A percentile compares a stretch with the other conserved stretches of the same genome.
These are phyloP conservation scores for Balaeniceps rex DNA, from an alignment of 2,113 vertebrate genomes.

Conservation along the genomic window DNA sequence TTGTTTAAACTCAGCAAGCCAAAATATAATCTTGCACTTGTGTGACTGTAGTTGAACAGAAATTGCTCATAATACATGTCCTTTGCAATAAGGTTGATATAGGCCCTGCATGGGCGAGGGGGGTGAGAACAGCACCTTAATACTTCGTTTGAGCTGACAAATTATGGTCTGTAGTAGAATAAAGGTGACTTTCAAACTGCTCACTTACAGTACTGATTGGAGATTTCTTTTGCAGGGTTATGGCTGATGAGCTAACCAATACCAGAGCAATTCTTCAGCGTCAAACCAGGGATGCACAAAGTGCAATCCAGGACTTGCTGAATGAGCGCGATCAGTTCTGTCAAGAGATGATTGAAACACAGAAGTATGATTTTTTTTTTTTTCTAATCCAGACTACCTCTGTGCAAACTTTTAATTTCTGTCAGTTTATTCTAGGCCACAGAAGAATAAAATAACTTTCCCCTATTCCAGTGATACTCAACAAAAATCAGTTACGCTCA, in stretches of 20 bases:
- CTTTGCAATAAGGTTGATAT: neutral
- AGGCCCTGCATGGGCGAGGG: neutral
- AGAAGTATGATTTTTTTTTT: conserved; percentile 76
- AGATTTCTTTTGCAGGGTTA: conserved; percentile 80
- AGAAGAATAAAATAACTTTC: neutral
- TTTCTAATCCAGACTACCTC: neutral
- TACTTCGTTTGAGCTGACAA: neutral
- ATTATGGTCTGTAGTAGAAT: neutral
- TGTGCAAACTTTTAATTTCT: neutral
- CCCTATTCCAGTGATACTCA: neutral
- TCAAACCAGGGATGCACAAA: conserved; percentile 89
- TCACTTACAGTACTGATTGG: neutral
- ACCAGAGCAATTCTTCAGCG: conserved; percentile 85
- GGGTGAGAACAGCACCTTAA: neutral
- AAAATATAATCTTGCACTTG: neutral
- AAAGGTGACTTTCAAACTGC: neutral
- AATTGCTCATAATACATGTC: neutral
- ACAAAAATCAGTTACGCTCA: neutral
- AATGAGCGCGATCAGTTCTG: conserved; percentile 89
- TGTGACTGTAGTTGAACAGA: neutral
- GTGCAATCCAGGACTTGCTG: conserved; percentile 91
- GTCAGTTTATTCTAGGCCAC: neutral
- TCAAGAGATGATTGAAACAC: conserved; percentile 86
- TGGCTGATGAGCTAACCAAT: conserved; percentile 95
- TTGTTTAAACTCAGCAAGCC: neutral